Evolutionary conservation across 1,140 invertebrate species (phyloP), one percentile per base, ranked within the genome.

Genomic region (Drosophila orosa): DNA sequence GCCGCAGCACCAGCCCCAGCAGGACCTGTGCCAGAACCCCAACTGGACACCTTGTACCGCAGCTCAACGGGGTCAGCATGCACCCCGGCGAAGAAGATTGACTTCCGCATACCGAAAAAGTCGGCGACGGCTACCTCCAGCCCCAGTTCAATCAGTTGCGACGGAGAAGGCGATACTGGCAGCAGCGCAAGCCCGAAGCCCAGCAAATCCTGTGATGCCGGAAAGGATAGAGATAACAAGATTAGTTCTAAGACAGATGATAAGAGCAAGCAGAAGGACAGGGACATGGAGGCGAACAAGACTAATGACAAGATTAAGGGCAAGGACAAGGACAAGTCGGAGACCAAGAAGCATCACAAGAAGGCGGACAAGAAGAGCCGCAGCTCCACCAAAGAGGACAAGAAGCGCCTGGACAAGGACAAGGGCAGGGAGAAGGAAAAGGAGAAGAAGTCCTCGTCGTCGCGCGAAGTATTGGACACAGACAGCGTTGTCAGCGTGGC

Each of bases 101-200:
- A 59, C 10, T 87, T 83, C 13, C 78, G 78, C 1, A 87, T 87
- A 52, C 83, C 83, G 0, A 86, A 86, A 6, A 86, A 79, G 33
- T 25, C 48, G 2, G 19, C 7, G 12, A 6, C 39, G 10, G 25
- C 42, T 31, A 15, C 37, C 19, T 10, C 25, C 27, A 52, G 10
- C 1, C 29, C 17, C 10, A 31, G 5, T 12, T 5, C 29, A 22
- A 15, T 17, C 7, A 44, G 6, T 67, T 24, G 5, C 2, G 31
- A 56, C 0, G 19, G 15, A 9, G 22, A 72, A 6, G 31, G 5
- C 12, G 48, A 13, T 1, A 15, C 10, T 7, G 37, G 7, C 6
- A n/a, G 47, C 3, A 22, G 4, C 10, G n/a, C n/a, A 3, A 12
- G 31, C 15, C 37, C 8, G 6, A 0, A 8, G 0, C 2, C 25